phyloP scores from a whole-genome alignment of 1,140 invertebrate species.

The Sarcophaga bullata region DNA sequence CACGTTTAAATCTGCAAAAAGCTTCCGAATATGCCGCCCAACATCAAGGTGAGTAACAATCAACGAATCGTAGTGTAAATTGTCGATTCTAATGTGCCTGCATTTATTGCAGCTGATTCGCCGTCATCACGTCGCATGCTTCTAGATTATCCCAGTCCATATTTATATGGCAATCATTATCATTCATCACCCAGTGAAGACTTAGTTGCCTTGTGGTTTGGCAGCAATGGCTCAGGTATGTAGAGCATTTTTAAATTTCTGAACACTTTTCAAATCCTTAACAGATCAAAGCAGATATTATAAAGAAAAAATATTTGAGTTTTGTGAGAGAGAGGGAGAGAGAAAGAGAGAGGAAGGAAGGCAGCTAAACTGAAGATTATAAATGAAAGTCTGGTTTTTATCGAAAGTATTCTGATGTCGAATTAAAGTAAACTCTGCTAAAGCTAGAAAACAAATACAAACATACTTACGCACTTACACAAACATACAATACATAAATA shows the following conservation, averaged over 20 bases:
- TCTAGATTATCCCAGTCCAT: slow-evolving; percentile 65
- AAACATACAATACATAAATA: too few species aligned
- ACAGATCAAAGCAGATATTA: too few species aligned
- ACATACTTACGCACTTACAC: too few species aligned
- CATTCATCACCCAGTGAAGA: slow-evolving; percentile 67
- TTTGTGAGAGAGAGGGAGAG: too few species aligned
- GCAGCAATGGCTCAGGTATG: slow-evolving; percentile 67
- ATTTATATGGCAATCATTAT: slow-evolving; percentile 67
- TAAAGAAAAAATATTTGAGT: too few species aligned
- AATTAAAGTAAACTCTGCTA: too few species aligned
- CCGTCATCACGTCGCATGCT: slow-evolving; percentile 62
- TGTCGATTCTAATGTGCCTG: neutral
- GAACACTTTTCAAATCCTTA: too few species aligned
- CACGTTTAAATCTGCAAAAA: slow-evolving; percentile 62
- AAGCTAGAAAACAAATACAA: too few species aligned
- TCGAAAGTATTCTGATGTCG: too few species aligned
- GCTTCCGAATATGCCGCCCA: slow-evolving; percentile 64
- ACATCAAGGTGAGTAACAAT: slow-evolving; percentile 51
- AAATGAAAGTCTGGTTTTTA: too few species aligned
- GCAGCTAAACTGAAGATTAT: too few species aligned
- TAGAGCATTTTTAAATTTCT: neutral
- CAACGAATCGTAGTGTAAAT: neutral
- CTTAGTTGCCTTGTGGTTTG: slow-evolving; percentile 69
- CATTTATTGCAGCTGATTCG: slow-evolving; percentile 53
- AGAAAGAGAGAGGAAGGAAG: too few species aligned